These are phyloP conservation scores for Drosophila fuyamai DNA, from an alignment of 1,140 invertebrate genomes.

Conservation along the genomic window DNA sequence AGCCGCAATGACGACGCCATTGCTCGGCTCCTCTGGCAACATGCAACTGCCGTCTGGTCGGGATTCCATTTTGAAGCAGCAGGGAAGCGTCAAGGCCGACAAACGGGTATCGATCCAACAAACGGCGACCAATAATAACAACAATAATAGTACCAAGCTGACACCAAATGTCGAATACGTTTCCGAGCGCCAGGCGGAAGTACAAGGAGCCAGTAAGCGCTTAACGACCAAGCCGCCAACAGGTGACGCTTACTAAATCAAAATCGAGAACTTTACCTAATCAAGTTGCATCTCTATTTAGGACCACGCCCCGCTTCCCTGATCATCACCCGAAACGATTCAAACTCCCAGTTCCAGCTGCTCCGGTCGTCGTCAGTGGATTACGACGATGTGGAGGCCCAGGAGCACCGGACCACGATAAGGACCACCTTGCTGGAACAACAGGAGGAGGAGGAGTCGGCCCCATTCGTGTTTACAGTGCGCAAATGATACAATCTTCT, in stretches of 20 bases:
- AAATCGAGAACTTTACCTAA: not conserved
- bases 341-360: conserved; percentile 74
- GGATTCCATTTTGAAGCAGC: conserved; percentile 83
- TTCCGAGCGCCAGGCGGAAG: conserved; percentile 64
- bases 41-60: conserved; percentile 54
- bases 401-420: conserved; percentile 64
- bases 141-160: conserved; percentile 57
- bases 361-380: conserved; percentile 82
- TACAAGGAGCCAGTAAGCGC: conserved; percentile 53
- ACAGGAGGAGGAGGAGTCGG: conserved; percentile 83
- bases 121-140: conserved; percentile 56
- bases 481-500: conserved; percentile 74
- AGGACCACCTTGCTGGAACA: conserved; percentile 68
- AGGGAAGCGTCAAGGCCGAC: conserved; percentile 78
- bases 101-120: conserved; percentile 82
- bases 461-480: conserved; percentile 83
- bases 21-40: conserved; percentile 18
- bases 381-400: conserved; percentile 81
- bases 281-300: not conserved
- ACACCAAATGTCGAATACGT: conserved; percentile 77
- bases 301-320: conserved; percentile 80
- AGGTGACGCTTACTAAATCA: conserved; percentile 33
- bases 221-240: conserved; percentile 63
- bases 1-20: conserved; percentile 39
- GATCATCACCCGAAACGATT: conserved; percentile 78